Conservation (phyloP, 2,113 vertebrate genomes). For the Uropsilus gracilis region DNA sequence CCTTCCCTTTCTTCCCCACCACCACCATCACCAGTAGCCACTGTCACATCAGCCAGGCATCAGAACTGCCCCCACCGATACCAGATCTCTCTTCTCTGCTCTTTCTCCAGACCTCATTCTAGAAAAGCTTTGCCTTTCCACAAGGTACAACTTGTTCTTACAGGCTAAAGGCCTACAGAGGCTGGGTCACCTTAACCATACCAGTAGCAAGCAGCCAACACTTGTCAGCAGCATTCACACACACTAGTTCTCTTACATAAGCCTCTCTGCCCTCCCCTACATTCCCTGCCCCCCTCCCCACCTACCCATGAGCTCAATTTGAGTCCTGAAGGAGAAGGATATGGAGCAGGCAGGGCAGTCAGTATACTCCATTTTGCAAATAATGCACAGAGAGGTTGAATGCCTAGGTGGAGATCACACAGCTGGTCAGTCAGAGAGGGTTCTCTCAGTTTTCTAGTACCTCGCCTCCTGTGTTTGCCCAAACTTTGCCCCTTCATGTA, state of each 20-base stretch:
- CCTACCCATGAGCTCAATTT: neutral
- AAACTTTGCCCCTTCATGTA: neutral
- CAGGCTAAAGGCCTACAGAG: neutral
- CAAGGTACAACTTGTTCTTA: neutral
- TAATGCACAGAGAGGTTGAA: neutral
- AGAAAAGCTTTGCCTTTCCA: neutral
- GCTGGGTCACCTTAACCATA: conserved; percentile 36
- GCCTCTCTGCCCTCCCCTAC: neutral
- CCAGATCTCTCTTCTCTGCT: neutral
- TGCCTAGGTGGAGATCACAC: neutral
- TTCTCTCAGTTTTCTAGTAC: fast-evolving
- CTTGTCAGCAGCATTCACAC: neutral
- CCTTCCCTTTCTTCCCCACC: too few relatives aligned
- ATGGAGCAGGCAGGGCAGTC: neutral
- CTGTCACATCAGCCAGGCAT: fast-evolving
- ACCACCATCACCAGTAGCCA: fast-evolving
- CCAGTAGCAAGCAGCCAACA: neutral
- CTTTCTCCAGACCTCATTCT: neutral
- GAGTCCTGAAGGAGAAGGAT: neutral
- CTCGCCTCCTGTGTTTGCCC: neutral
- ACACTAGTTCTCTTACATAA: neutral
- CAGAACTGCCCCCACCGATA: fast-evolving
- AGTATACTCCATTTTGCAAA: neutral
- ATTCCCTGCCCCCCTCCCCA: neutral
- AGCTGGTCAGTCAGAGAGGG: neutral